These are phyloP conservation scores for Agrypnia vestita DNA, from an alignment of 1,140 invertebrate species.

Conservation along the genomic window DNA sequence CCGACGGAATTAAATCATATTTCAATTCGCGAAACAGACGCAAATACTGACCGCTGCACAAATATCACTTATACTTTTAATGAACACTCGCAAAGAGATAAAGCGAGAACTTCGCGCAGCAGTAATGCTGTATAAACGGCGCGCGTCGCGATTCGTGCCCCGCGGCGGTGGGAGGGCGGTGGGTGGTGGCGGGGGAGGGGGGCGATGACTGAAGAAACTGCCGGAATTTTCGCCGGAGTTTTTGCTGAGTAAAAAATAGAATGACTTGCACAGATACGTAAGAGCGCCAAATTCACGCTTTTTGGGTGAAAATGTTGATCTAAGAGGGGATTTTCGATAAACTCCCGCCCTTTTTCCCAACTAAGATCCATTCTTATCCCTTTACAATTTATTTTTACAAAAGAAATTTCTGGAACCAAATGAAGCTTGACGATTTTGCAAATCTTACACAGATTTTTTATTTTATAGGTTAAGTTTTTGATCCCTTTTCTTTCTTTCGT, in stretches of 20 bases:
- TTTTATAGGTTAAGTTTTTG: too few species aligned
- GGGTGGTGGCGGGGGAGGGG: background rate
- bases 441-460: constrained; percentile 8
- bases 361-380: constrained; percentile 28
- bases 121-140: constrained; percentile 10
- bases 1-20: constrained; percentile 29
- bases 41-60: constrained; percentile 33
- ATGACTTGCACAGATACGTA: constrained; percentile 55
- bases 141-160: background rate
- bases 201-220: constrained; percentile 16
- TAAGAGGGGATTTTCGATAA: constrained; percentile 24
- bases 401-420: background rate
- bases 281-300: constrained; percentile 33
- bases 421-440: background rate
- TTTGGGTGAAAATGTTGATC: constrained; percentile 37
- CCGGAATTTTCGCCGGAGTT: constrained; percentile 40
- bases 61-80: constrained; percentile 46
- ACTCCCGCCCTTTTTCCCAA: constrained; percentile 27
- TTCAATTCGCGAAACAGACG: constrained; percentile 20
- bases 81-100: constrained; percentile 47
- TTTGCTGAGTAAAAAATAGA: constrained; percentile 57
- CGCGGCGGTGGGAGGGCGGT: background rate
- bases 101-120: constrained; percentile 10
- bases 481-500: too few species aligned
- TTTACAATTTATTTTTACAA: constrained; percentile 33